Conservation (phyloP, 2,113 vertebrate species). For the Prunella himalayana region DNA sequence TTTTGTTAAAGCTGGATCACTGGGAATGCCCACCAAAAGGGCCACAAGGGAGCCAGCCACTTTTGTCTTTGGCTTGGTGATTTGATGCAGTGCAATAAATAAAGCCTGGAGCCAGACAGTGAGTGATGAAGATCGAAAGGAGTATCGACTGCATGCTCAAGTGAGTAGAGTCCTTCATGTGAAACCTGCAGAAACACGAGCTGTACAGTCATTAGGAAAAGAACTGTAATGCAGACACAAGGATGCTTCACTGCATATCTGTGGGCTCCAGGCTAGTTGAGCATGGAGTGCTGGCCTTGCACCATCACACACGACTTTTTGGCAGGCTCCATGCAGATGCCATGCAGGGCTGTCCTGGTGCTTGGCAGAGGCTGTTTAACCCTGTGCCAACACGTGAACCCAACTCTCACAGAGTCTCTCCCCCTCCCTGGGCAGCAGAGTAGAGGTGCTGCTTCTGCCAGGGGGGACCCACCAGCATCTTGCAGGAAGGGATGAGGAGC, state of each 20-base stretch:
- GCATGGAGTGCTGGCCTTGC: fast-evolving
- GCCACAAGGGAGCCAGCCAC: fast-evolving
- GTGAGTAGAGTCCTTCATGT: not conserved
- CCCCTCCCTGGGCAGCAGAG: not conserved
- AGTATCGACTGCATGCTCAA: conserved; percentile 26
- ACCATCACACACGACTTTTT: not conserved
- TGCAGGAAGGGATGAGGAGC: not conserved
- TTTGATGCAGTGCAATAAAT: conserved; percentile 18
- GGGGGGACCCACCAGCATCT: not conserved
- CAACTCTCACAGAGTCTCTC: not conserved
- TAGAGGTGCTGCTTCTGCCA: not conserved
- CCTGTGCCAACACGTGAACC: not conserved
- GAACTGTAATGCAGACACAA: not conserved
- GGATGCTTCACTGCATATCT: not conserved
- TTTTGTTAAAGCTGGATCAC: not conserved
- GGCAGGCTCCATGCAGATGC: not conserved
- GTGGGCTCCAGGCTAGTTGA: not conserved
- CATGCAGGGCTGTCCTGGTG: not conserved
- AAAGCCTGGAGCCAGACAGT: conserved; percentile 39
- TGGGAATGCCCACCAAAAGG: not conserved
- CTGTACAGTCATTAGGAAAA: not conserved
- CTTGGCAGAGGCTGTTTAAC: not conserved
- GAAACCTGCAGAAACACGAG: not conserved
- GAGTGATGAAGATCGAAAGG: conserved; percentile 41
- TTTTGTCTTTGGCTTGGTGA: not conserved